A percentile compares a stretch with the other conserved stretches of the same genome.
Evolutionary conservation across 2,888 invertebrate genomes (phyloP).

Genomic region (Alsophila aescularia): DNA sequence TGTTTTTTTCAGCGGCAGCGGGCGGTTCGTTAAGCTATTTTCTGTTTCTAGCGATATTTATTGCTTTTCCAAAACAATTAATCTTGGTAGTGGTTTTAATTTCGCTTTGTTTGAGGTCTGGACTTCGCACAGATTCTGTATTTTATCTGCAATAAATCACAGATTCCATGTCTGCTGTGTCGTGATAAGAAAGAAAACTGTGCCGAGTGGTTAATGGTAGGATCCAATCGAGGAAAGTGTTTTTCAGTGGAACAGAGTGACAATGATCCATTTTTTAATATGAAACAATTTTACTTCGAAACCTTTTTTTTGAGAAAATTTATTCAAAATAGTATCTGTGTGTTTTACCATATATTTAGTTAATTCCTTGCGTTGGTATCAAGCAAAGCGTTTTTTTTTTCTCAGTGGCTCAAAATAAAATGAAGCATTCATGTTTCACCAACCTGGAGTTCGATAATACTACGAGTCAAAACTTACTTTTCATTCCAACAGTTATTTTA

Average conservation of each 20-base stretch:
- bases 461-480: too few relatives aligned
- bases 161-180: neutral
- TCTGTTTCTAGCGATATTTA: slow-evolving; percentile 16
- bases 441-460: too few relatives aligned
- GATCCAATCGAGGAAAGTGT: neutral
- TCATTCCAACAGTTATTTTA: too few relatives aligned
- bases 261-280: too few relatives aligned
- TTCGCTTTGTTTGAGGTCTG: slow-evolving; percentile 17
- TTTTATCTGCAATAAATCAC: slow-evolving; percentile 20
- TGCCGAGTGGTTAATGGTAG: neutral
- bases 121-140: slow-evolving; percentile 8
- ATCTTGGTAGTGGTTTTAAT: slow-evolving; percentile 28
- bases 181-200: slow-evolving; percentile 6
- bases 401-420: too few relatives aligned
- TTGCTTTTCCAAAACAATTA: slow-evolving; percentile 16
- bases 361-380: too few relatives aligned
- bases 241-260: neutral
- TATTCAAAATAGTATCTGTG: too few relatives aligned
- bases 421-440: too few relatives aligned
- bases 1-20: neutral
- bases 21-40: slow-evolving; percentile 9
- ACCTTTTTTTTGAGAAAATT: too few relatives aligned
- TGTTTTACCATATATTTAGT: too few relatives aligned
- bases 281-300: neutral
- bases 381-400: too few relatives aligned